These are phyloP conservation scores for Penelope pileata DNA, from an alignment of 2,113 vertebrate genomes.

Conservation along the genomic window DNA sequence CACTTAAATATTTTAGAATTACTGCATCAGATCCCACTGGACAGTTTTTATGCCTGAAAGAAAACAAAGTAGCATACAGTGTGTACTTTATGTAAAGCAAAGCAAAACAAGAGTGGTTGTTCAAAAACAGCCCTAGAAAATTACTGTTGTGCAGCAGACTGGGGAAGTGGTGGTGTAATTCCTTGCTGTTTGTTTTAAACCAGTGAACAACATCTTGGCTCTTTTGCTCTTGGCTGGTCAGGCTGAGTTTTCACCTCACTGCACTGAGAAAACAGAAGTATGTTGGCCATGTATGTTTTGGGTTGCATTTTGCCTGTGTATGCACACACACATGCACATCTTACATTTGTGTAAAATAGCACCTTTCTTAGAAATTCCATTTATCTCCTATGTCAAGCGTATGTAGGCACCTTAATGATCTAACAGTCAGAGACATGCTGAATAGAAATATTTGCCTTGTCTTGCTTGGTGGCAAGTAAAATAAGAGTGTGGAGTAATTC, in stretches of 20 bases:
- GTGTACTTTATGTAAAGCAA: not conserved
- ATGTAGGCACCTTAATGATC: not conserved
- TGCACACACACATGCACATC: fast-evolving
- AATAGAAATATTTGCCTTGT: not conserved
- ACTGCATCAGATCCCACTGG: not conserved
- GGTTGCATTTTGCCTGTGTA: not conserved
- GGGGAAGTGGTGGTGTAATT: not conserved
- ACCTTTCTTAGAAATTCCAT: not conserved
- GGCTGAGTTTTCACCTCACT: not conserved
- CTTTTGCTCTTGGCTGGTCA: not conserved
- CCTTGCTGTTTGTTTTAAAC: not conserved
- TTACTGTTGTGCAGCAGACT: not conserved
- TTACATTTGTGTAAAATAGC: not conserved
- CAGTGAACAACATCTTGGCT: not conserved
- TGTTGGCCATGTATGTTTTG: fast-evolving
- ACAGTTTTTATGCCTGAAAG: not conserved
- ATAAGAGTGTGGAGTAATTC: not conserved
- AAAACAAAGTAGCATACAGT: not conserved
- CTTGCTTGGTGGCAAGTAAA: not conserved
- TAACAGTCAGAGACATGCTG: not conserved
- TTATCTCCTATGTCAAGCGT: not conserved
- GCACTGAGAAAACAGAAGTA: not conserved
- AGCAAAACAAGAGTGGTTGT: not conserved
- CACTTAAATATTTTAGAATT: not conserved
- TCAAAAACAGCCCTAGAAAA: not conserved